Conservation (phyloP, 2,797 vertebrate species). For the Manis pentadactyla region DNA sequence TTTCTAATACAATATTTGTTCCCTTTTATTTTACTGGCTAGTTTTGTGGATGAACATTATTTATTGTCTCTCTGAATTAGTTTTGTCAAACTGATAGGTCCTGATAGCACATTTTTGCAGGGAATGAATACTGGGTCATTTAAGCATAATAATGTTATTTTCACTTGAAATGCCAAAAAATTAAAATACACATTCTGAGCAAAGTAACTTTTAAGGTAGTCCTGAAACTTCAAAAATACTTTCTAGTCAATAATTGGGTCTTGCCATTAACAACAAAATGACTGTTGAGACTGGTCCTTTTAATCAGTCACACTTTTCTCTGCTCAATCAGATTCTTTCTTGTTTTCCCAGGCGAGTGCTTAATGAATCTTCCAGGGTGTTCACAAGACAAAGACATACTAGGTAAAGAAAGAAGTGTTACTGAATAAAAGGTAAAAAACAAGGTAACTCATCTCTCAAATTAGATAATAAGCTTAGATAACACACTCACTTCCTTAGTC, state of each 20-base stretch:
- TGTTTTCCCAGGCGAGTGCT: neutral
- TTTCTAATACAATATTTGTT: constrained; percentile 21
- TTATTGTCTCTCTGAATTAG: neutral
- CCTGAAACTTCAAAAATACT: neutral
- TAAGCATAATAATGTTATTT: constrained; percentile 9
- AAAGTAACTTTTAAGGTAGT: constrained; percentile 40
- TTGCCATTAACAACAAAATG: constrained; percentile 17
- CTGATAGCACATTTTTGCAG: constrained; percentile 13
- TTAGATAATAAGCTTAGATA: constrained; percentile 33
- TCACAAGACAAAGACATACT: neutral
- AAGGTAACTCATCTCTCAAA: neutral
- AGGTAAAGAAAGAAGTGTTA: neutral
- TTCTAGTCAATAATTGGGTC: neutral
- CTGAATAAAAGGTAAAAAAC: neutral
- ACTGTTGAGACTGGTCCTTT: neutral
- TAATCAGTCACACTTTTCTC: neutral
- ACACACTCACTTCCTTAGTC: neutral
- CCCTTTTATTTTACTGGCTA: constrained; percentile 11
- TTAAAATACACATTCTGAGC: neutral
- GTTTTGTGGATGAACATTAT: constrained; percentile 8
- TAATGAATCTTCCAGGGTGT: neutral
- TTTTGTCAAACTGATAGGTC: neutral
- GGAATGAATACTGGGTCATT: neutral
- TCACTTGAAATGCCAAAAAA: constrained; percentile 15
- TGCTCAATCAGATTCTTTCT: neutral